phyloP scores from a whole-genome alignment of 2,113 vertebrate genomes.

The Triplophysa dalaica region DNA sequence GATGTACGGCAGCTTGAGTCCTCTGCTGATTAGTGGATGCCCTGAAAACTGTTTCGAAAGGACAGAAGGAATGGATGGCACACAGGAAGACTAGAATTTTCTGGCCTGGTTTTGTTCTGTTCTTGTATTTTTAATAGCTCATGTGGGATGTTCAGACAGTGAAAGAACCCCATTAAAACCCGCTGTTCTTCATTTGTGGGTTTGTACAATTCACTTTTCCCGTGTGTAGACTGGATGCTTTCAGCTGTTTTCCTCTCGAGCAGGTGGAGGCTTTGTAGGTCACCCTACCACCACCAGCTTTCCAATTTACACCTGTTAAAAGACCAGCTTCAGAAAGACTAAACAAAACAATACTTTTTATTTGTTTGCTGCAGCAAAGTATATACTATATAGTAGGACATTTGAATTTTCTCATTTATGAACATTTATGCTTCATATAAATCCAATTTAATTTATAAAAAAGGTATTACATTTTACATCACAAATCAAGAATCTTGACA shows the following conservation, averaged over 20 bases:
- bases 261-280: slow-evolving; percentile 39
- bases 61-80: slow-evolving; percentile 13
- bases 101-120: neutral
- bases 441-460: too few relatives aligned
- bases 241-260: slow-evolving; percentile 14
- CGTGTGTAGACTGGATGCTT: neutral
- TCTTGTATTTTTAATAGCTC: slow-evolving; percentile 27
- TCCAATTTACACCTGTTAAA: neutral
- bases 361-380: neutral
- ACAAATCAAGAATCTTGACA: too few relatives aligned
- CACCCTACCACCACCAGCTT: slow-evolving; percentile 6
- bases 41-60: slow-evolving; percentile 36
- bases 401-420: too few relatives aligned
- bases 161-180: neutral
- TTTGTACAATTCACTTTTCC: slow-evolving; percentile 4
- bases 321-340: neutral
- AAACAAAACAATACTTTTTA: neutral
- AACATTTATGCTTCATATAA: too few relatives aligned
- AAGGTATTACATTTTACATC: too few relatives aligned
- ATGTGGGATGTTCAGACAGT: neutral
- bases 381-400: neutral
- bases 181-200: slow-evolving; percentile 31
- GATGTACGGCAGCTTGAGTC: slow-evolving; percentile 31
- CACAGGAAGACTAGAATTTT: slow-evolving; percentile 33
- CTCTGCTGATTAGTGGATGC: slow-evolving; percentile 36